Evolutionary conservation across 1,140 invertebrate genomes (phyloP).

Genomic region (Xylocopa sonorina): DNA sequence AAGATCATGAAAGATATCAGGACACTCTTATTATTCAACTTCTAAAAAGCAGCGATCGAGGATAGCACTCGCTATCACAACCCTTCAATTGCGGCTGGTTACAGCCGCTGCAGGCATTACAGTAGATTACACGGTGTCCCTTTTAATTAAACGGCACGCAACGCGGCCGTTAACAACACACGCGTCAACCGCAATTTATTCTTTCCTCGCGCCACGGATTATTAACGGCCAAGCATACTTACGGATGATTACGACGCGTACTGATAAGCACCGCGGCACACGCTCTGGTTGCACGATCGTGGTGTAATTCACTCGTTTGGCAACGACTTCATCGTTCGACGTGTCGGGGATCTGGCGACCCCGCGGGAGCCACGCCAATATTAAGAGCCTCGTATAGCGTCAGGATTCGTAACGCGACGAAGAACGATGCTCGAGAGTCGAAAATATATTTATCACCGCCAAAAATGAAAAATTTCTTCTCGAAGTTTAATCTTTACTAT

Average conservation of each 20-base stretch:
- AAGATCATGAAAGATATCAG: no score
- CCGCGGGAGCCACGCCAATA: background rate
- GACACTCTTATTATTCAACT: no score
- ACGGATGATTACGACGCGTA: slow-evolving; percentile 22
- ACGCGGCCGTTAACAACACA: slow-evolving; percentile 39
- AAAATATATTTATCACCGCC: no score
- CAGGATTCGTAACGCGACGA: no score
- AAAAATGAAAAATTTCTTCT: no score
- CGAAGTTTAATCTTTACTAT: no score
- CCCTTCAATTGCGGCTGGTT: background rate
- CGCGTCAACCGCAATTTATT: slow-evolving; percentile 40
- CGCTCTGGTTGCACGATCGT: slow-evolving; percentile 5
- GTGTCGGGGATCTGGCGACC: background rate
- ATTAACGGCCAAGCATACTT: slow-evolving; percentile 38
- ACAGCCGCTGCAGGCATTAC: background rate
- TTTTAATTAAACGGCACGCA: slow-evolving; percentile 29
- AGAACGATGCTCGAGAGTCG: no score
- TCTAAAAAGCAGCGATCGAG: no score
- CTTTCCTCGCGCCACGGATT: slow-evolving; percentile 32
- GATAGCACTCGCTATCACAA: background rate
- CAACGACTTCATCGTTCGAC: slow-evolving; percentile 10
- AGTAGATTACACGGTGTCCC: background rate
- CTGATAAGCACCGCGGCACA: slow-evolving; percentile 27
- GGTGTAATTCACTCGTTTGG: no score
- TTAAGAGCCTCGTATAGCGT: no score